Evolutionary conservation across 1,140 invertebrate species (phyloP).

Genomic region (Microplitis demolitor): DNA sequence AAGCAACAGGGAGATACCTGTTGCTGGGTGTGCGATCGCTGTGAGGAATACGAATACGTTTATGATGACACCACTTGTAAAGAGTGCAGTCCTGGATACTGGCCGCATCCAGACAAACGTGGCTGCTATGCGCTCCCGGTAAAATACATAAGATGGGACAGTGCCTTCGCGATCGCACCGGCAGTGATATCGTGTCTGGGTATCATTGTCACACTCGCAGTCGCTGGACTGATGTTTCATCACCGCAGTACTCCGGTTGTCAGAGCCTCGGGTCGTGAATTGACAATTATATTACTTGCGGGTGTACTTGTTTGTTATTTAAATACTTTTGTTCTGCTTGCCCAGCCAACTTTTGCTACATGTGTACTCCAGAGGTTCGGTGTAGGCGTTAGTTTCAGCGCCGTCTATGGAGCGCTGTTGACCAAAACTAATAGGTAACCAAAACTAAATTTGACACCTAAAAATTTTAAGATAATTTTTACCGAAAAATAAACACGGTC

Average conservation of each 20-base stretch:
- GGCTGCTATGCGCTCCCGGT: slow-evolving; percentile 66
- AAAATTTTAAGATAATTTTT: not conserved
- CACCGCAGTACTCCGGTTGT: slow-evolving; percentile 82
- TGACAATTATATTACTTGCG: slow-evolving; percentile 76
- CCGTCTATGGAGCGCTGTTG: slow-evolving; percentile 77
- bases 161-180: slow-evolving; percentile 71
- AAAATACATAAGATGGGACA: slow-evolving; percentile 65
- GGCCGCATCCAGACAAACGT: slow-evolving; percentile 67
- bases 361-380: slow-evolving; percentile 72
- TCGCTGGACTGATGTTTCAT: slow-evolving; percentile 70
- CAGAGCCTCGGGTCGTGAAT: slow-evolving; percentile 80
- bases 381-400: slow-evolving; percentile 74
- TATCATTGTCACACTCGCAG: slow-evolving; percentile 68
- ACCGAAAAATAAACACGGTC: too few relatives aligned
- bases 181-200: slow-evolving; percentile 70
- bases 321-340: slow-evolving; percentile 68
- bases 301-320: slow-evolving; percentile 70
- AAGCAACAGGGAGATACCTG: slow-evolving; percentile 76
- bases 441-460: not conserved
- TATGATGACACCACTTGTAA: slow-evolving; percentile 70
- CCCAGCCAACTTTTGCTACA: slow-evolving; percentile 66
- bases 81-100: slow-evolving; percentile 68
- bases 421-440: slow-evolving; percentile 72
- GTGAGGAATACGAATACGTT: slow-evolving; percentile 70
- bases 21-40: slow-evolving; percentile 79